Base-by-base conservation (phyloP, 2,113 vertebrate genomes). In the Melanerpes formicivorus region DNA sequence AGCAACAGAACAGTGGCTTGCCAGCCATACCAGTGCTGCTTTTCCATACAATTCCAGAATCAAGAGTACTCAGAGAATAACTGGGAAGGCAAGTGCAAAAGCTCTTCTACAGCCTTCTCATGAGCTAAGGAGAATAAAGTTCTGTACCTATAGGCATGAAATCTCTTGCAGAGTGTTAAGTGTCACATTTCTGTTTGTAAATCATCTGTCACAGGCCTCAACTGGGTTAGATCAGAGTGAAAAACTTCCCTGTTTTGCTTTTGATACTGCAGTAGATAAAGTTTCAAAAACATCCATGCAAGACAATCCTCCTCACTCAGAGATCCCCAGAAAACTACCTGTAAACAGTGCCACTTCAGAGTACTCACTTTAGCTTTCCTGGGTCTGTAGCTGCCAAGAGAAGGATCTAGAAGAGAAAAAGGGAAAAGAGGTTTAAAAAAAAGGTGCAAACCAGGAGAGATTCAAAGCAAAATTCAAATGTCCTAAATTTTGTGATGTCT, bases 361-460 rank as follows among this genome's bases (percentile, higher is more conserved):
- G 22, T 87, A 97, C 98, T 98, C 89, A 99, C 98, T 97, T 92
- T 95, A 66, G 92, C 64, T 92, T 97, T 85, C 96, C 96, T 98
- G 76, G 97, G 92, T 96, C 97, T 97, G 96, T 97, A 98, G 91
- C 97, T 98, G 94, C 97, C 92, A 5, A 96, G 97, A 89, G 97
- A 97, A 65, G 95, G 67, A 97, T 98, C 99, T 99, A 90, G 85
- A 95, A 90, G 85, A 95, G 97, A 97, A 94, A 88, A 32, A 96
- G 60, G 55, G 58, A 87, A 77, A 97, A 94, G 89, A 34, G 96
- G 58, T 54, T 40, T 6, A 97, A 94, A 90, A 34, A 58, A 60
- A 87, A 76, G 26, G 21, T 58, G 59, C 37, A 80, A 52, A 22
- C 55, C 50, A 81, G 62, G 84, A 44, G 14, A 95, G 89, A 65